Evolutionary conservation across 2,888 invertebrate genomes (phyloP).

Genomic region (Drosophila suboccidentalis): DNA sequence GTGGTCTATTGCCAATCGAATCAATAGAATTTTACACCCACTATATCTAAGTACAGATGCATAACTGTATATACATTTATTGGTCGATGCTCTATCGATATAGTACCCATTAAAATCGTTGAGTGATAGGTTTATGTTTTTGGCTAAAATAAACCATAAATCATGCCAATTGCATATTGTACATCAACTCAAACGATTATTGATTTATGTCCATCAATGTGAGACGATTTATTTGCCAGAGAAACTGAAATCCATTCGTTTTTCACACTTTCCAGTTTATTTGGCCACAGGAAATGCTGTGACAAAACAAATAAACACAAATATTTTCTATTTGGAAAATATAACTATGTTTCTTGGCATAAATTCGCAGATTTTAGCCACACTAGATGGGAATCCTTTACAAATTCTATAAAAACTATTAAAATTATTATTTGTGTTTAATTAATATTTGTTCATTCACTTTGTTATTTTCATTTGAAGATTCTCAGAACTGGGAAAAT

Average conservation of each 20-base stretch:
- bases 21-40: constrained; percentile 49
- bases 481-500: not conserved
- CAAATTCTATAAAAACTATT: not conserved
- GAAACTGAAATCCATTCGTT: constrained; percentile 2
- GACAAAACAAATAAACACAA: constrained; percentile 29
- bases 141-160: constrained; percentile 62
- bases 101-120: constrained; percentile 36
- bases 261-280: constrained; percentile 12
- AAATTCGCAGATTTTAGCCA: not conserved
- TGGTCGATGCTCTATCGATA: constrained; percentile 13
- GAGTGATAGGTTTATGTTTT: constrained; percentile 66
- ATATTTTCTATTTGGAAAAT: constrained; percentile 1
- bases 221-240: constrained; percentile 36
- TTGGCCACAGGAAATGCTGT: constrained; percentile 8
- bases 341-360: not conserved
- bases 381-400: not conserved
- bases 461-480: not conserved
- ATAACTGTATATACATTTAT: constrained; percentile 1
- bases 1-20: constrained; percentile 59
- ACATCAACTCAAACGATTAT: constrained; percentile 48
- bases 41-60: constrained; percentile 21
- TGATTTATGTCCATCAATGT: constrained; percentile 50
- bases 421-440: not conserved
- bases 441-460: not conserved
- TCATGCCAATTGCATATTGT: constrained; percentile 48